phyloP scores from a whole-genome alignment of 1,140 invertebrate genomes.

The Pteromalus puparum region DNA sequence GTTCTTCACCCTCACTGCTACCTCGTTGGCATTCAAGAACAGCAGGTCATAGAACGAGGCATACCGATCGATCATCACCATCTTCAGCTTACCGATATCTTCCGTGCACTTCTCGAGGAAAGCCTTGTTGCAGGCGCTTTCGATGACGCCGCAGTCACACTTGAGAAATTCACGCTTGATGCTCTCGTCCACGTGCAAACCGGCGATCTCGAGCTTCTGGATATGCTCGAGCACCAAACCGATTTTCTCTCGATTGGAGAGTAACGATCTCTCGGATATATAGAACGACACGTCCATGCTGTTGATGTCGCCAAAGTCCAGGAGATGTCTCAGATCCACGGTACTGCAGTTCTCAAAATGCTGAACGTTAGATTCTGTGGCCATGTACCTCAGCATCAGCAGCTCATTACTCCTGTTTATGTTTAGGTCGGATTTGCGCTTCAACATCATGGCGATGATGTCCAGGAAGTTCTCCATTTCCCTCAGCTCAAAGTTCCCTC shows the following conservation, averaged over 20 bases:
- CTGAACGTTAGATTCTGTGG: neutral
- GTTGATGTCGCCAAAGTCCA: conserved; percentile 40
- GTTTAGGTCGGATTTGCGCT: neutral
- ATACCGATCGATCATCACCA: conserved; percentile 22
- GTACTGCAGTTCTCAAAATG: conserved; percentile 39
- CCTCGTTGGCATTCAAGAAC: conserved; percentile 33
- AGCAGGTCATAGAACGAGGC: conserved; percentile 46
- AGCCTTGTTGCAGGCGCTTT: neutral
- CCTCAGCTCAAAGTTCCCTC: neutral
- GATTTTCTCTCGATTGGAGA: conserved; percentile 28
- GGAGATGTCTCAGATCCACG: neutral
- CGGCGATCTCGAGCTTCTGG: conserved; percentile 33
- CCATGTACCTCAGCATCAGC: conserved; percentile 14
- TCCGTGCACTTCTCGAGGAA: conserved; percentile 16
- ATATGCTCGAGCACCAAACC: conserved; percentile 27
- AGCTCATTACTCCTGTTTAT: conserved; percentile 24
- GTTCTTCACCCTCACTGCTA: conserved; percentile 39
- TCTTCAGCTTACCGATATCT: neutral
- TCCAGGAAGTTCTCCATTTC: conserved; percentile 33
- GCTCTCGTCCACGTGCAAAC: neutral
- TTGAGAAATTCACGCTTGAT: neutral
- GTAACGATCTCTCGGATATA: neutral
- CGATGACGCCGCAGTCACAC: neutral
- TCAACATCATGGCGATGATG: conserved; percentile 11
- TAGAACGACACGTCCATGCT: conserved; percentile 21